Evolutionary conservation across 2,888 invertebrate species (phyloP).

Genomic region (Sclerodermus sp.): DNA sequence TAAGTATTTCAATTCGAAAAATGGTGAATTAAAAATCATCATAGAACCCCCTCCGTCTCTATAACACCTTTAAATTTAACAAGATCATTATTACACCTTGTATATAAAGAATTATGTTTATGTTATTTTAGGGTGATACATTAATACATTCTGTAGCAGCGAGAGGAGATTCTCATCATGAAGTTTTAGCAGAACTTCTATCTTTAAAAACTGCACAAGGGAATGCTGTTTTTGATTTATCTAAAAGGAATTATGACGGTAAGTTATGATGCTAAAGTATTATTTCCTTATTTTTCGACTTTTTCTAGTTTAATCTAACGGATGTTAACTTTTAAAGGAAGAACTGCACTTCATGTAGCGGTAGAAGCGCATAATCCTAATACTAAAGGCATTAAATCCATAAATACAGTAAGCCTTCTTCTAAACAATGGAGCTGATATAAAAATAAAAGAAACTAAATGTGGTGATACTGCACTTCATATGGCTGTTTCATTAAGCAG

Average conservation of each 20-base stretch:
- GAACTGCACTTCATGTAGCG: conserved; percentile 46
- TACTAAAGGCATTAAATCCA: conserved; percentile 16
- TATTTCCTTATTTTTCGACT: background rate
- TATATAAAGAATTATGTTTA: too few species aligned
- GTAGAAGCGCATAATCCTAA: conserved; percentile 37
- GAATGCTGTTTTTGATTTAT: conserved; percentile 42
- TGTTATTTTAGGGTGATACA: conserved; percentile 38
- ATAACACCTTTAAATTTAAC: too few species aligned
- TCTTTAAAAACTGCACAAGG: conserved; percentile 36
- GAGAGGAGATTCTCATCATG: conserved; percentile 40
- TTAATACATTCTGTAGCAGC: conserved; percentile 42
- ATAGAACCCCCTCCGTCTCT: too few species aligned
- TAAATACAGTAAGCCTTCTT: conserved; percentile 31
- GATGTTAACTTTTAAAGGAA: conserved; percentile 39
- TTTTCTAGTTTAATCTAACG: too few species aligned
- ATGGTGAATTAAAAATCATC: too few species aligned
- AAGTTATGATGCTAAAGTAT: conserved; percentile 6
- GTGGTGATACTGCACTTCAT: conserved; percentile 44
- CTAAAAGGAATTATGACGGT: conserved; percentile 47
- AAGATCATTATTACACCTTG: too few species aligned
- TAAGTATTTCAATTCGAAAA: too few species aligned
- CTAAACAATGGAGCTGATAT: conserved; percentile 41
- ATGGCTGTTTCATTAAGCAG: conserved; percentile 34
- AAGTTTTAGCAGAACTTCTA: conserved; percentile 41
- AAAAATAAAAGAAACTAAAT: conserved; percentile 29